Evolutionary conservation across 2,113 vertebrate species (phyloP), one percentile per base, ranked within the genome.

Genomic region (Paracanthobrama guichenoti): DNA sequence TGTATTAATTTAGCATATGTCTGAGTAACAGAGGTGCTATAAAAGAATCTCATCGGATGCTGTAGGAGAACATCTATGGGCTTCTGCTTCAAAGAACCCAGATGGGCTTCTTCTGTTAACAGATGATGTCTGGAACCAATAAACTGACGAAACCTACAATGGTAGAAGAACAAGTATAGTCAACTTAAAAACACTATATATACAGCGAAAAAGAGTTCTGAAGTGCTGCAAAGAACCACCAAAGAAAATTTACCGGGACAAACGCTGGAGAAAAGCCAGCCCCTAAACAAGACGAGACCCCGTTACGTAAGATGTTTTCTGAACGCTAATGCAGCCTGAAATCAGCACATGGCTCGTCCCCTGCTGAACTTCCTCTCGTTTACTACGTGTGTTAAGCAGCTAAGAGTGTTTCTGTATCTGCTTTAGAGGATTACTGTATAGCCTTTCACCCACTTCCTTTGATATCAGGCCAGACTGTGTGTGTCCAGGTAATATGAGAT

Each of bases 361-460:
- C 87, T 85, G 77, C 87, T 89, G 86, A 88, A 91, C 86, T 76
- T 77, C 74, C 60, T 76, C 75, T 76, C 10, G 16, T 88, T 84
- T 90, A 90, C 90, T 90, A 48, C 83, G 82, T 86, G 84, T 90
- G 85, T 89, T 90, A 92, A 86, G 89, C 91, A 87, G 87, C 87
- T 93, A 90, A 90, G 85, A n/a, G 87, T 78, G 89, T 81, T 84
- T 83, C 84, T 87, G 86, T 90, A 88, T 90, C 89, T 87, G 86
- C 84, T 90, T 91, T 91, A 82, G 78, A 79, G 91, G 92, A 93
- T 92, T 92, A 91, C 64, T 78, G 39, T 85, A 42, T 42, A 78
- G 86, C 89, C 88, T 89, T 89, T 89, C 84, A 88, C 88, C 87
- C 85, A 88, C 84, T 88, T 88, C 64, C 69, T n/a, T 57, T 64